A percentile compares a stretch with the other conserved stretches of the same genome.
Evolutionary conservation across 2,888 invertebrate genomes (phyloP).

Genomic region (Cylloceria caligata): DNA sequence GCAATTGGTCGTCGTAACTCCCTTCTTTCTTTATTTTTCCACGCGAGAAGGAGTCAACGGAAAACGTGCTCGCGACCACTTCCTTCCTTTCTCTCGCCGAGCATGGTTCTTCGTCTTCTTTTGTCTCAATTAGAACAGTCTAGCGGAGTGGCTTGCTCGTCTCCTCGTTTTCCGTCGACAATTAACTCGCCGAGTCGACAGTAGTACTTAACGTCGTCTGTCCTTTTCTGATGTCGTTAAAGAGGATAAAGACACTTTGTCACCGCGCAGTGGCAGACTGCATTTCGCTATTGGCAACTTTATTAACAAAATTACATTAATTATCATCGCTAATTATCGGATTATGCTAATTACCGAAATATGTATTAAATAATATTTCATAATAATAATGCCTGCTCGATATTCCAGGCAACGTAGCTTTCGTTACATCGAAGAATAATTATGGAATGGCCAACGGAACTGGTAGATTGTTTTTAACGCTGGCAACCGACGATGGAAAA

Average conservation of each 20-base stretch:
- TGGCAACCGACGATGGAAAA: conserved; percentile 32
- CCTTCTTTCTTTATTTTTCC: conserved; percentile 27
- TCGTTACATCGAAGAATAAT: neutral
- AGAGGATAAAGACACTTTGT: conserved; percentile 33
- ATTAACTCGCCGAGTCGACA: conserved; percentile 43
- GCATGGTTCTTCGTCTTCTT: conserved; percentile 8
- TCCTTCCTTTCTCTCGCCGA: conserved; percentile 22
- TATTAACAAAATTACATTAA: conserved; percentile 3
- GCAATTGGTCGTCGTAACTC: conserved; percentile 52
- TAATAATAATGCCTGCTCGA: neutral
- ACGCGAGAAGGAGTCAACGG: neutral
- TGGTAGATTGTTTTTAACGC: neutral
- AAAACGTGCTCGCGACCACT: conserved; percentile 15
- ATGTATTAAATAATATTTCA: neutral
- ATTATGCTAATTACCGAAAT: conserved; percentile 4
- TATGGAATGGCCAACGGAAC: neutral
- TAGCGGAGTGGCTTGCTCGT: conserved; percentile 28
- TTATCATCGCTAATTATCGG: conserved; percentile 5
- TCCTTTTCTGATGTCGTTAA: conserved; percentile 31
- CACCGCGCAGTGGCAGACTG: neutral
- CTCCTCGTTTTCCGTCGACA: conserved; percentile 43
- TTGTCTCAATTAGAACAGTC: conserved; percentile 38
- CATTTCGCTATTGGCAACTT: neutral
- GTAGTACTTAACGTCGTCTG: conserved; percentile 30
- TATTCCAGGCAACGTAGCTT: neutral